A percentile compares a stretch with the other conserved stretches of the same genome.
Evolutionary conservation across 2,113 vertebrate species (phyloP).

Genomic region (pig (Sus scrofa)): T2T-Sscrofa CM000830.6:21670001-21670500

Average conservation of each 20-base stretch:
- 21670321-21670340: slow-evolving; percentile 16
- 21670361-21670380: neutral
- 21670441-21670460: neutral
- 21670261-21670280: slow-evolving; percentile 18
- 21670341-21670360: slow-evolving; percentile 31
- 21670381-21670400: neutral
- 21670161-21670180: neutral
- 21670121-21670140: slow-evolving; percentile 60
- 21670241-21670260: slow-evolving; percentile 47
- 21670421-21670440: slow-evolving; percentile 9
- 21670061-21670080: slow-evolving; percentile 2
- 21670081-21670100: neutral
- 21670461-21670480: slow-evolving; percentile 20
- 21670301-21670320: neutral
- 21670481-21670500: neutral
- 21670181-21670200: slow-evolving; percentile 8
- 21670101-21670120: neutral
- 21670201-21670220: slow-evolving; percentile 9
- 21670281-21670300: slow-evolving; percentile 43
- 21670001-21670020: slow-evolving; percentile 11
- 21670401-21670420: slow-evolving; percentile 47
- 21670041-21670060: slow-evolving; percentile 20
- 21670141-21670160: slow-evolving; percentile 17
- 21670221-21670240: slow-evolving; percentile 54
- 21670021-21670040: neutral